phyloP scores from a whole-genome alignment of 2,888 invertebrate species.

The Drosophila seclusa region DNA sequence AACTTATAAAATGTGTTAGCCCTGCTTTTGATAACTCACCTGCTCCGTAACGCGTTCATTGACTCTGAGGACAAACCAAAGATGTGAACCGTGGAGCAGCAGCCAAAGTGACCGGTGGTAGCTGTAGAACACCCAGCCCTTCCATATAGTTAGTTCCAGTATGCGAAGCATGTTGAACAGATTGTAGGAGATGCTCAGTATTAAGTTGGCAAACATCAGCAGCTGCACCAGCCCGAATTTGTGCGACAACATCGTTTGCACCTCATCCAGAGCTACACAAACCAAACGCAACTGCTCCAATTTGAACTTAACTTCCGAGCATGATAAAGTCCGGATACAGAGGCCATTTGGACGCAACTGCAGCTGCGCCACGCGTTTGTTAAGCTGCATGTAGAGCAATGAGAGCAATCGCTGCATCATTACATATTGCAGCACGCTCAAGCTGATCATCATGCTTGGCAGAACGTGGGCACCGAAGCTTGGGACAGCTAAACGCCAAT shows the following conservation, averaged over 20 bases:
- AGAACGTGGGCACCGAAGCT: conserved; percentile 56
- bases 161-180: conserved; percentile 45
- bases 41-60: conserved; percentile 48
- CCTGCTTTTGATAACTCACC: conserved; percentile 25
- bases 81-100: conserved; percentile 50
- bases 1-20: not conserved
- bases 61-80: conserved; percentile 41
- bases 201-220: conserved; percentile 48
- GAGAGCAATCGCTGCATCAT: conserved; percentile 31
- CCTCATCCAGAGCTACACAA: conserved; percentile 22
- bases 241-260: conserved; percentile 24
- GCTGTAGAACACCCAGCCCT: conserved; percentile 33
- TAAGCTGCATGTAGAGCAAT: conserved; percentile 34
- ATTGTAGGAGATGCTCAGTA: conserved; percentile 55
- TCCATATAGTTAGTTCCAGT: conserved; percentile 33
- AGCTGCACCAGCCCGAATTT: conserved; percentile 42
- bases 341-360: not conserved
- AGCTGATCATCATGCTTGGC: conserved; percentile 52
- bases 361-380: conserved; percentile 18
- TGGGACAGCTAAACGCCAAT: conserved; percentile 15
- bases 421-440: conserved; percentile 53
- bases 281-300: conserved; percentile 50
- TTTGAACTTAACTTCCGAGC: not conserved
- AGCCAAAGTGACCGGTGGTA: conserved; percentile 64
- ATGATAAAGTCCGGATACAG: not conserved